A percentile compares a stretch with the other conserved stretches of the same genome.
Conservation (phyloP, 2,888 invertebrate genomes). For the Andrena camellia region DNA sequence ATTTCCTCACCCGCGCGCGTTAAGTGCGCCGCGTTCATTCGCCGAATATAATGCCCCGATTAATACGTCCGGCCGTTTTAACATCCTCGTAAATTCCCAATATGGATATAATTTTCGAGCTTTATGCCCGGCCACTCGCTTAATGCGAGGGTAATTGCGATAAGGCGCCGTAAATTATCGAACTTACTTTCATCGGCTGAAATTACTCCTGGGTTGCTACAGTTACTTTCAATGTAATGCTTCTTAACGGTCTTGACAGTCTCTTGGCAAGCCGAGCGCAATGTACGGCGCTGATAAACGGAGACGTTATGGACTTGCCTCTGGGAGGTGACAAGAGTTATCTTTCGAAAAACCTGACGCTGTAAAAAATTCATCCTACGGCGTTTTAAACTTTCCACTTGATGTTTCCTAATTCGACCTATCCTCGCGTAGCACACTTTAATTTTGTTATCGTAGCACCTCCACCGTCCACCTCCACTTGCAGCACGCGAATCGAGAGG, state of each 20-base stretch:
- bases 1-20: slow-evolving; percentile 8
- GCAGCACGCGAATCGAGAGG: too few relatives aligned
- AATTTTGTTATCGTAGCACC: too few relatives aligned
- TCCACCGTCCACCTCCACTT: too few relatives aligned
- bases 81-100: slow-evolving; percentile 50
- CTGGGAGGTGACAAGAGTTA: background rate
- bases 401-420: too few relatives aligned
- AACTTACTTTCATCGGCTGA: slow-evolving; percentile 24
- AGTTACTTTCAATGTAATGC: slow-evolving; percentile 17
- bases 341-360: too few relatives aligned
- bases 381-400: too few relatives aligned
- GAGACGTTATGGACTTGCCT: background rate
- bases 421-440: too few relatives aligned
- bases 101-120: slow-evolving; percentile 36
- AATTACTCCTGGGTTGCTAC: slow-evolving; percentile 44
- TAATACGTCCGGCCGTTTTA: slow-evolving; percentile 41
- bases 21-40: slow-evolving; percentile 36
- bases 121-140: slow-evolving; percentile 9
- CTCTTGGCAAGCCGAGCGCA: background rate
- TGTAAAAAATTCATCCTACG: too few relatives aligned
- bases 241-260: slow-evolving; percentile 14
- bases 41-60: slow-evolving; percentile 35
- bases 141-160: slow-evolving; percentile 47
- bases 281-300: background rate
- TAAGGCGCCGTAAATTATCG: slow-evolving; percentile 46